Base-by-base conservation (phyloP, 1,140 invertebrate genomes). In the Leucophenga varia region DNA sequence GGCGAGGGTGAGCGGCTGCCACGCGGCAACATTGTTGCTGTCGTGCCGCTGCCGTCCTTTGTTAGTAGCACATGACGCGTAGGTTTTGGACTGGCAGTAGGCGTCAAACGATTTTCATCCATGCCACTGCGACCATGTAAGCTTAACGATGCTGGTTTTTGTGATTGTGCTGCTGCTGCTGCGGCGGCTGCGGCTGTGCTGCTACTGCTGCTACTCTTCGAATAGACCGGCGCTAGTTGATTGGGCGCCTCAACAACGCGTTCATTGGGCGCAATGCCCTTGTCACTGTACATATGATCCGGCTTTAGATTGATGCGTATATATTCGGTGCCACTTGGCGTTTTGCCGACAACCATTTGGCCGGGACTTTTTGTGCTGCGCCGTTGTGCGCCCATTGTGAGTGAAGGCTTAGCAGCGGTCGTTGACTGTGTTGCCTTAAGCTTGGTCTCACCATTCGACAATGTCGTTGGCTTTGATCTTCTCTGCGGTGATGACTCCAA, bases 241-340 rank as follows among this genome's bases (percentile, higher is more conserved):
- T 72, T 69, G 21, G 69, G 61, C 54, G 79, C 61, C 44, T 76
- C 73, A 1, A 76, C 61, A 10, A 75, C 55, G 1, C 60, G 50
- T 30, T 75, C 73, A 32, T 76, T 63, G 28, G 69, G 46, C 10
- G 65, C 71, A 17, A 59, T 77, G 55, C 65, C 77, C 36, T 79
- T 76, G 42, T 83, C 80, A 12, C 80, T 79, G 58, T 85, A 85
- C 63, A 83, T 80, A 52, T 81, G 76, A 63, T 85, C 83, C 1
- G 84, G 84, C 57, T 84, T 84, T 37, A 86, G 59, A 69, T 80
- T 82, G 39, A 86, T 86, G 52, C 84, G 74, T 49, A 85, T 85
- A 49, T 84, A 83, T 43, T 80, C 78, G 2, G 79, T 77, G 52
- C 80, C 79, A 20, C 75, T 74, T 16, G 73, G 47, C 14, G 67